These are phyloP conservation scores for Byasa hedistus DNA, from an alignment of 2,888 invertebrate genomes.

Conservation along the genomic window DNA sequence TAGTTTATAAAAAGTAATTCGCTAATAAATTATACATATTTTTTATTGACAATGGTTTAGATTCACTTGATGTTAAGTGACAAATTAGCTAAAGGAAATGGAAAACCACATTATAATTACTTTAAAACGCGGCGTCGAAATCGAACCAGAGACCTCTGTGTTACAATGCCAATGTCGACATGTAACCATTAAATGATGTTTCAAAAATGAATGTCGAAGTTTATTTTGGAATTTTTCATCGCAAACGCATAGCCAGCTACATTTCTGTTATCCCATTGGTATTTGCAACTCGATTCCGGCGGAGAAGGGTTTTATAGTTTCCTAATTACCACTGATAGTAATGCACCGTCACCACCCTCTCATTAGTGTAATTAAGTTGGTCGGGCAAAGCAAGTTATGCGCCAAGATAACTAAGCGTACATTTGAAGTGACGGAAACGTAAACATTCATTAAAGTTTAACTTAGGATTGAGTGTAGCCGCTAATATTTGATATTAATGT, in stretches of 20 bases:
- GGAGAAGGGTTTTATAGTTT: slow-evolving; percentile 54
- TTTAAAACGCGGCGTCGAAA: too few relatives aligned
- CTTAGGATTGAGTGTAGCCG: too few relatives aligned
- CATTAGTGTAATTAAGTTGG: slow-evolving; percentile 41
- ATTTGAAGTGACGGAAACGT: slow-evolving; percentile 4
- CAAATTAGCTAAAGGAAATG: too few relatives aligned
- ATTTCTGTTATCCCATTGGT: background rate
- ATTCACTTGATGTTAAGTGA: too few relatives aligned
- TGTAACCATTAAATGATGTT: too few relatives aligned
- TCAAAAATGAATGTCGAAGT: background rate
- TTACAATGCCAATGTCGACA: too few relatives aligned
- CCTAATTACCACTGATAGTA: slow-evolving; percentile 65
- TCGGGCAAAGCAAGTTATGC: slow-evolving; percentile 7
- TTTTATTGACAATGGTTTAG: too few relatives aligned
- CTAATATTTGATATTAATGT: background rate
- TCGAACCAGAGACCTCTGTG: too few relatives aligned
- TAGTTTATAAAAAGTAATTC: too few relatives aligned
- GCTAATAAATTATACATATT: too few relatives aligned
- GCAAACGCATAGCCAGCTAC: background rate
- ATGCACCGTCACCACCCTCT: slow-evolving; percentile 51
- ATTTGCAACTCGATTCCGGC: background rate
- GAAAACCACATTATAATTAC: too few relatives aligned
- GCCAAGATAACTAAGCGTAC: slow-evolving; percentile 11
- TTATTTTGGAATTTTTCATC: background rate
- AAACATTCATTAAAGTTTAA: background rate